A percentile compares a stretch with the other conserved stretches of the same genome.
Conservation (phyloP, 2,797 vertebrate genomes). For the Phoebastria nigripes region DNA sequence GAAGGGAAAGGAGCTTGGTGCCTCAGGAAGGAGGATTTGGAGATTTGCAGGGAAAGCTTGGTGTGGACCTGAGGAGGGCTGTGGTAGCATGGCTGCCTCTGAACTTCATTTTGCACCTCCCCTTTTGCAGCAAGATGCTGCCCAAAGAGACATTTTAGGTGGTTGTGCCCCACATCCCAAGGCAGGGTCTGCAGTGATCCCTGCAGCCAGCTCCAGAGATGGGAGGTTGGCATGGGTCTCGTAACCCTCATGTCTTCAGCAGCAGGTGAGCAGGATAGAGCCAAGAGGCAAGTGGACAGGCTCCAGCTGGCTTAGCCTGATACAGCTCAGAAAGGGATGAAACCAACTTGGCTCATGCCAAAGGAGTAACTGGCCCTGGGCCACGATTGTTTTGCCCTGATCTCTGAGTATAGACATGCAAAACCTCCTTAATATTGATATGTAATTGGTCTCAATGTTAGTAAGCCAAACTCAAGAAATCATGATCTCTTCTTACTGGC, state of each 20-base stretch:
- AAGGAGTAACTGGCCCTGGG: not conserved
- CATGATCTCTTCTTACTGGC: not conserved
- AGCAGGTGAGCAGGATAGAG: not conserved
- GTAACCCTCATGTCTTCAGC: fast-evolving
- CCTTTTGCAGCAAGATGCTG: not conserved
- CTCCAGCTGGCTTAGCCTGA: not conserved
- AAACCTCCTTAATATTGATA: not conserved
- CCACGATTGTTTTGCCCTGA: not conserved
- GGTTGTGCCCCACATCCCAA: not conserved
- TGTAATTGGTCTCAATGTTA: not conserved
- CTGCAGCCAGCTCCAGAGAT: not conserved
- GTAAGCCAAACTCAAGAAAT: not conserved
- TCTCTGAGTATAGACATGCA: not conserved
- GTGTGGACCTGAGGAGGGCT: not conserved
- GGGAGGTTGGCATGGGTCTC: not conserved
- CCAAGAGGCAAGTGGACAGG: not conserved
- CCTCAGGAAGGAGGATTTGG: not conserved
- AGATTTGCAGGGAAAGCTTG: not conserved
- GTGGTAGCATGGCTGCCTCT: not conserved
- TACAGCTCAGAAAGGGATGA: not conserved
- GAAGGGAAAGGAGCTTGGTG: not conserved
- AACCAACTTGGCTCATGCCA: not conserved
- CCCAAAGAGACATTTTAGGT: not conserved
- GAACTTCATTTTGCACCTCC: not conserved
- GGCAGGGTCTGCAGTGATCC: not conserved